A percentile compares a stretch with the other conserved stretches of the same genome.
phyloP scores from a whole-genome alignment of 2,797 vertebrate genomes.

The Chelonia mydas region DNA sequence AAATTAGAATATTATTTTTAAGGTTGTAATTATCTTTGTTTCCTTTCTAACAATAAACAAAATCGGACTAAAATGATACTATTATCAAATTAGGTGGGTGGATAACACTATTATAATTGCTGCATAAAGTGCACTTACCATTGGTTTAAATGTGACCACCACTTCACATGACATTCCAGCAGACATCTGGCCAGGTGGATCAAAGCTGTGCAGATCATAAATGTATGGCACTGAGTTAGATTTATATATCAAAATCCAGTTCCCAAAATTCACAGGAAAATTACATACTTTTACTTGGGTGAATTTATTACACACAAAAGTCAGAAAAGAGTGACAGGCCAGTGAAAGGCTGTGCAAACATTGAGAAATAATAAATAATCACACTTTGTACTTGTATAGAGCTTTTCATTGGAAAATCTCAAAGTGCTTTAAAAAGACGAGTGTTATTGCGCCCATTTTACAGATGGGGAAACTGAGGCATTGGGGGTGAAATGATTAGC shows the following conservation, averaged over 20 bases:
- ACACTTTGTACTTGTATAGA: neutral
- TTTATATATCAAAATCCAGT: neutral
- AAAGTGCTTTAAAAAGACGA: conserved; percentile 2
- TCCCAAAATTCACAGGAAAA: neutral
- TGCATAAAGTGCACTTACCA: conserved; percentile 81
- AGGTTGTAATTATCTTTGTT: neutral
- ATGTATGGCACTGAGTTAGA: conserved; percentile 1
- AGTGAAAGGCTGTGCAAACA: conserved; percentile 14
- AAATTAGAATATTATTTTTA: neutral
- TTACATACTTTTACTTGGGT: neutral
- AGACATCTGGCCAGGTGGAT: conserved; percentile 87
- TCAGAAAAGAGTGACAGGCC: conserved; percentile 35
- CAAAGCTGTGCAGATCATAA: conserved; percentile 81
- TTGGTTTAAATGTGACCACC: conserved; percentile 87
- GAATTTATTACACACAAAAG: conserved; percentile 13
- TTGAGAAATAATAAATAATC: neutral
- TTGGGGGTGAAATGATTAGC: neutral
- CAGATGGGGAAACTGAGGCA: neutral
- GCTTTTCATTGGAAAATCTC: neutral
- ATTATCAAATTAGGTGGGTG: neutral
- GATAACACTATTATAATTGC: neutral
- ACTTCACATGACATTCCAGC: conserved; percentile 92
- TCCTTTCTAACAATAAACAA: neutral
- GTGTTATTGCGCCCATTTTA: neutral
- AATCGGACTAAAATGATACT: neutral